Evolutionary conservation across 2,113 vertebrate species (phyloP).

Genomic region (Bujurquina vittata): DNA sequence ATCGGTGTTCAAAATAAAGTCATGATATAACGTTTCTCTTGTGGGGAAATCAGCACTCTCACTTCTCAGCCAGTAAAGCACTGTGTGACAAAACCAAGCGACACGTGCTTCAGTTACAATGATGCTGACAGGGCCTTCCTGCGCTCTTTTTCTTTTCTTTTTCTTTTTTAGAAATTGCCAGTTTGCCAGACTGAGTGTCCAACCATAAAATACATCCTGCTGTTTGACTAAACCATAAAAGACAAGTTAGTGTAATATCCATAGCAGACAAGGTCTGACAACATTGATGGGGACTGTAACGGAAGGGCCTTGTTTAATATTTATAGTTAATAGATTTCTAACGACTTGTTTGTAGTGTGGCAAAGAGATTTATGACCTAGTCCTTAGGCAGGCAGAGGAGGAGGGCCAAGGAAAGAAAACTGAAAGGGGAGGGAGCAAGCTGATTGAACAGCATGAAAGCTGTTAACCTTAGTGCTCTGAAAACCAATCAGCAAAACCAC

Average conservation of each 20-base stretch:
- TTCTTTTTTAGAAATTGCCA: conserved; percentile 9
- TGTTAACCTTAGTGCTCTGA: conserved; percentile 26
- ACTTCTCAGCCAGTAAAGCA: conserved; percentile 6
- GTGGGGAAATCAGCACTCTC: conserved; percentile 9
- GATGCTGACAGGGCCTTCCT: neutral
- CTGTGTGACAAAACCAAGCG: neutral
- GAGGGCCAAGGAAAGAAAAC: neutral
- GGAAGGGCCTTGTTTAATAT: conserved; percentile 67
- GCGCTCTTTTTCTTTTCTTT: neutral
- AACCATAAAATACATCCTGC: conserved; percentile 38
- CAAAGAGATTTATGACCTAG: conserved; percentile 58
- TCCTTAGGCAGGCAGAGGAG: conserved; percentile 24
- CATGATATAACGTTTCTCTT: conserved; percentile 53
- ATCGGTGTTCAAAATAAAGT: conserved; percentile 22
- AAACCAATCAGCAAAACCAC: conserved; percentile 19
- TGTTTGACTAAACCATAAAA: conserved; percentile 62
- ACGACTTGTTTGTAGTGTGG: conserved; percentile 47
- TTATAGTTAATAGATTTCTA: conserved; percentile 77
- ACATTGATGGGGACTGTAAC: conserved; percentile 46
- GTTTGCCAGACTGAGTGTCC: conserved; percentile 24
- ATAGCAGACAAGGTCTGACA: conserved; percentile 60
- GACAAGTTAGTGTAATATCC: conserved; percentile 22
- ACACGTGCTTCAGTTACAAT: neutral
- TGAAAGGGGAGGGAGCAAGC: neutral
- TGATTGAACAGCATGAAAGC: conserved; percentile 32